These are phyloP conservation scores for Brachyptera putata DNA, from an alignment of 2,888 invertebrate genomes.

Conservation along the genomic window DNA sequence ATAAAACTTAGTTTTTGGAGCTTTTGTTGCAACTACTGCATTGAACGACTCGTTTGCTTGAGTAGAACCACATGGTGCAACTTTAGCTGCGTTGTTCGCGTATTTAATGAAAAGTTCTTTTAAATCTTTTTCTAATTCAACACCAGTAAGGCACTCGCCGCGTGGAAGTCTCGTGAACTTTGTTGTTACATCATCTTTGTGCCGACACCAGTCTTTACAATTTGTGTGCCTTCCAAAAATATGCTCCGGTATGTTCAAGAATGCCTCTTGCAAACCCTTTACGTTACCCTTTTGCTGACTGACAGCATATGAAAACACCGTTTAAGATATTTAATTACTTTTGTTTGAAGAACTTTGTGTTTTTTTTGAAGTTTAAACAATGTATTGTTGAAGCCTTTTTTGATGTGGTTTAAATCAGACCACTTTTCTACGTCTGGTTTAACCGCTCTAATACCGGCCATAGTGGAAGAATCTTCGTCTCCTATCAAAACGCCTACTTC, in stretches of 20 bases:
- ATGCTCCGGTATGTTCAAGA: constrained; percentile 28
- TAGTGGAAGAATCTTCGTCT: constrained; percentile 37
- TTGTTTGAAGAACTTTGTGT: background rate
- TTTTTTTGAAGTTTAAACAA: background rate
- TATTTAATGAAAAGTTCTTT: too few relatives aligned
- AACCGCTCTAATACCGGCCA: constrained; percentile 27
- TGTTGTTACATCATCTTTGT: too few relatives aligned
- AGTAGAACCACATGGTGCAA: constrained; percentile 28
- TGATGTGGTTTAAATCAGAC: constrained; percentile 3
- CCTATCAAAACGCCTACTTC: constrained; percentile 33
- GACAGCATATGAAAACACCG: background rate
- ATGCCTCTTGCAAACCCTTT: constrained; percentile 6
- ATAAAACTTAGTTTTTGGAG: constrained; percentile 31
- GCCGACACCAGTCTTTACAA: too few relatives aligned
- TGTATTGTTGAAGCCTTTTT: background rate
- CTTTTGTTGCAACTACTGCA: constrained; percentile 28
- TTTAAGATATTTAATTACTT: background rate
- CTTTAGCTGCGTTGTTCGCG: constrained; percentile 29
- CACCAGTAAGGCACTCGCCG: too few relatives aligned
- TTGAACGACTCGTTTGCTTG: constrained; percentile 33
- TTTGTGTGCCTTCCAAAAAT: constrained; percentile 26
- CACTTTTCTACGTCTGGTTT: background rate
- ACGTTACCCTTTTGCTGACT: constrained; percentile 17
- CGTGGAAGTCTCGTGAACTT: too few relatives aligned
- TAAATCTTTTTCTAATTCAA: too few relatives aligned